phyloP scores from a whole-genome alignment of 2,888 invertebrate species.

The Thera obeliscata region DNA sequence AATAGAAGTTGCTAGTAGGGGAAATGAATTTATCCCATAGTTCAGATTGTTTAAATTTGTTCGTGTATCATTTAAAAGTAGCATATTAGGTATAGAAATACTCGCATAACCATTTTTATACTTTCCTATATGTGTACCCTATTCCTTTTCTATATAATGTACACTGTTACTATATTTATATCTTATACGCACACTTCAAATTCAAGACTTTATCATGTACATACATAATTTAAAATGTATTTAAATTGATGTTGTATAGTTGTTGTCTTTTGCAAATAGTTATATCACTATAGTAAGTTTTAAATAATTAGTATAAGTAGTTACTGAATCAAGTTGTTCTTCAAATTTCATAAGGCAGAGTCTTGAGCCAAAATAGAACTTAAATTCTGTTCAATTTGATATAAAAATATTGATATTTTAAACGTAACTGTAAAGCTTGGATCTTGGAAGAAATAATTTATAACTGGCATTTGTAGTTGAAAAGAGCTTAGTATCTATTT shows the following conservation, averaged over 20 bases:
- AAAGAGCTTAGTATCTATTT: constrained; percentile 30
- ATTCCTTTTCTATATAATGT: constrained; percentile 31
- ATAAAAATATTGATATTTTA: background rate
- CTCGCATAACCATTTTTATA: constrained; percentile 51
- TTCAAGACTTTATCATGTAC: constrained; percentile 79
- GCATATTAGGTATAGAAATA: constrained; percentile 41
- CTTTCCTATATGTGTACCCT: constrained; percentile 39
- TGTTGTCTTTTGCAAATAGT: constrained; percentile 64
- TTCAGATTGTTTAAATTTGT: constrained; percentile 53
- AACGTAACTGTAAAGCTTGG: background rate
- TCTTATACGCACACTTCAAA: constrained; percentile 76
- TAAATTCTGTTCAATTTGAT: background rate
- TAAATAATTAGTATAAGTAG: constrained; percentile 8
- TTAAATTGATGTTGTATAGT: constrained; percentile 66
- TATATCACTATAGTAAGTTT: constrained; percentile 35
- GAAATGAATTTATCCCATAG: constrained; percentile 66
- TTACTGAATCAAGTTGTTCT: constrained; percentile 12
- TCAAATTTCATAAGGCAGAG: constrained; percentile 1
- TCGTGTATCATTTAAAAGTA: constrained; percentile 47
- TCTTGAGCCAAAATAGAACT: constrained; percentile 2
- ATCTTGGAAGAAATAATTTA: constrained; percentile 5
- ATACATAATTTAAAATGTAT: constrained; percentile 52
- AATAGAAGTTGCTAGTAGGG: constrained; percentile 43
- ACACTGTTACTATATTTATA: constrained; percentile 47
- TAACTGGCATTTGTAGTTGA: constrained; percentile 12